phyloP scores from a whole-genome alignment of 2,888 invertebrate genomes.

The Thymelicus sylvestris region DNA sequence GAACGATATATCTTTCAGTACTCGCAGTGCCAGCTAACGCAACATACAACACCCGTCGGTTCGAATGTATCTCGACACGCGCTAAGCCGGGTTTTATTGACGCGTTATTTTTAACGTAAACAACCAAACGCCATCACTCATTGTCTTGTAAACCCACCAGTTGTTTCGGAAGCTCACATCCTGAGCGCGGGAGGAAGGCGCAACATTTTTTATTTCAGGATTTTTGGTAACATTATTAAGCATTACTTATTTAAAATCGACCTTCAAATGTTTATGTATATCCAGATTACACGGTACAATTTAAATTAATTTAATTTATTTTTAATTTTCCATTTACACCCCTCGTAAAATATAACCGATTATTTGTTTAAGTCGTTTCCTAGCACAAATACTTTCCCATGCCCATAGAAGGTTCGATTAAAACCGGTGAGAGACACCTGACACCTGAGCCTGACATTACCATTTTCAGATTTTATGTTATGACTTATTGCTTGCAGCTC shows the following conservation, averaged over 20 bases:
- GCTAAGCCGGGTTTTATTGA: slow-evolving; percentile 48
- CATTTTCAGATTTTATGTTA: too few species aligned
- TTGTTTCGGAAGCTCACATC: slow-evolving; percentile 80
- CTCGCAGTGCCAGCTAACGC: not conserved
- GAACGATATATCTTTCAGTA: slow-evolving; percentile 26
- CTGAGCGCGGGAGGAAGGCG: slow-evolving; percentile 55
- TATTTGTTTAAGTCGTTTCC: too few species aligned
- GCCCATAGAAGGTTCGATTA: too few species aligned
- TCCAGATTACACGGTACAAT: too few species aligned
- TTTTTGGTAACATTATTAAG: slow-evolving; percentile 8
- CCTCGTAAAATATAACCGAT: too few species aligned
- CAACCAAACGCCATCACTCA: slow-evolving; percentile 69
- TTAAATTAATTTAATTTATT: too few species aligned
- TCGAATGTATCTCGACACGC: slow-evolving; percentile 48
- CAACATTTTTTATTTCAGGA: slow-evolving; percentile 51
- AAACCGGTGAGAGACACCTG: too few species aligned
- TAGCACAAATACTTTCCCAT: too few species aligned
- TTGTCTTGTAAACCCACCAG: slow-evolving; percentile 70
- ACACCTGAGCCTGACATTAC: too few species aligned
- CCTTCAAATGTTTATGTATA: slow-evolving; percentile 3
- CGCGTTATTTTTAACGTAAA: slow-evolving; percentile 71
- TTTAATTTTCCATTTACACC: too few species aligned
- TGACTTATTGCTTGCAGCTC: too few species aligned
- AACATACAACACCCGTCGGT: not conserved
- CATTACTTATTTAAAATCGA: not conserved